Percentiles rank a stretch among this genome's conserved stretches.
Conservation (phyloP, 92 coral and sea anemone species). For the Zoanthus sociatus region DNA sequence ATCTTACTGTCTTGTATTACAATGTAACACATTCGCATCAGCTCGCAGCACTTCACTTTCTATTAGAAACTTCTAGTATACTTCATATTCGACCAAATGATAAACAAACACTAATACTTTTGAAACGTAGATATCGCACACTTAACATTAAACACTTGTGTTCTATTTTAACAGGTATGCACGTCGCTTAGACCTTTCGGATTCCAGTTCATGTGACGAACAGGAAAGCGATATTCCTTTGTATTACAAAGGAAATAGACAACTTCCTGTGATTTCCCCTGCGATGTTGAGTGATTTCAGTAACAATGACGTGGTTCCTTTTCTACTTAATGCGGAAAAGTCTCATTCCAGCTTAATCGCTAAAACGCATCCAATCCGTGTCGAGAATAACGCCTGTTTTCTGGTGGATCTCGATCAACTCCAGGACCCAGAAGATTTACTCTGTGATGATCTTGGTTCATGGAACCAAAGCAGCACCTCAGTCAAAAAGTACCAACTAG, state of each 20-base stretch:
- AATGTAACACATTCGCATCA: too few relatives aligned
- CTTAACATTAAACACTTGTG: conserved; percentile 34
- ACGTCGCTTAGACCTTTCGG: conserved; percentile 33
- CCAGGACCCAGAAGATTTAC: conserved; percentile 57
- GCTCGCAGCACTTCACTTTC: too few relatives aligned
- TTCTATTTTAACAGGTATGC: conserved; percentile 41
- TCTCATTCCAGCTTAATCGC: conserved; percentile 32
- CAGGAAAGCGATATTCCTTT: conserved; percentile 2
- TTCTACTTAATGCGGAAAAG: conserved; percentile 22
- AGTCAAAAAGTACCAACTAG: conserved; percentile 36
- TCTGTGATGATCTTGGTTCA: conserved; percentile 67
- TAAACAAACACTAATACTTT: conserved; percentile 20
- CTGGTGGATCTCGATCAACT: conserved; percentile 62
- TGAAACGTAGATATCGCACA: conserved; percentile 23
- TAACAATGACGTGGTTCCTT: conserved; percentile 37
- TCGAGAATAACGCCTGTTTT: conserved; percentile 37
- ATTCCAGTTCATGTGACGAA: conserved; percentile 37
- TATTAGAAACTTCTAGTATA: too few relatives aligned
- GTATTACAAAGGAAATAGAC: conserved; percentile 38
- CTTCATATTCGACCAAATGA: background rate
- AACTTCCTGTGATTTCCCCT: conserved; percentile 22
- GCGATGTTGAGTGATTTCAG: conserved; percentile 8
- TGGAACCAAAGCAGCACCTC: conserved; percentile 59
- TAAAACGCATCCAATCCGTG: conserved; percentile 32
- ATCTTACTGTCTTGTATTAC: too few relatives aligned